Evolutionary conservation across 2,113 vertebrate genomes (phyloP).

Genomic region (Leptodactylus fuscus): DNA sequence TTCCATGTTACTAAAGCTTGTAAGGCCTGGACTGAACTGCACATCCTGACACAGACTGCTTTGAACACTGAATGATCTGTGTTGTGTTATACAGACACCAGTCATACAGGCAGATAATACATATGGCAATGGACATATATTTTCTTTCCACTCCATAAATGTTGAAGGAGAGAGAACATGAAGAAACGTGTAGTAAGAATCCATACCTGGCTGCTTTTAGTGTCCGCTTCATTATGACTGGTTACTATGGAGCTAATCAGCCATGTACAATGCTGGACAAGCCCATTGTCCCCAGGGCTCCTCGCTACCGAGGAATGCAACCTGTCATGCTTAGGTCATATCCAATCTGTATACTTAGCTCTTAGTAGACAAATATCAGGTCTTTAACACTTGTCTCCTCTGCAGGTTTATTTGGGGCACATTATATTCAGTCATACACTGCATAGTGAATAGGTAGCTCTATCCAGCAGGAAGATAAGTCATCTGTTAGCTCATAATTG

Average conservation of each 20-base stretch:
- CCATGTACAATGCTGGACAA: background rate
- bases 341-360: background rate
- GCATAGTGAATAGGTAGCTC: background rate
- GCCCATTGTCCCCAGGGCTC: conserved; percentile 37
- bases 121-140: background rate
- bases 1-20: background rate
- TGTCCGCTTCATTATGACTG: conserved; percentile 25
- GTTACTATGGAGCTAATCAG: conserved; percentile 34
- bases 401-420: background rate
- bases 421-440: background rate
- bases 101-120: background rate
- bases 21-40: background rate
- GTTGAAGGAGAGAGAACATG: background rate
- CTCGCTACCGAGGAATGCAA: background rate
- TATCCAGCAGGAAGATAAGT: background rate
- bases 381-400: background rate
- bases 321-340: background rate
- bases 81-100: conserved; percentile 14
- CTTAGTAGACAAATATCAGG: background rate
- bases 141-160: conserved; percentile 53
- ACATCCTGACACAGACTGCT: background rate
- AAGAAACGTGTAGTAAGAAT: background rate
- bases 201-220: conserved; percentile 42
- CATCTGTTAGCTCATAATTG: no score
- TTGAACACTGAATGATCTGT: conserved; percentile 4